Evolutionary conservation across 92 coral and sea anemone species (phyloP).

Genomic region (Epizoanthus scotinus): DNA sequence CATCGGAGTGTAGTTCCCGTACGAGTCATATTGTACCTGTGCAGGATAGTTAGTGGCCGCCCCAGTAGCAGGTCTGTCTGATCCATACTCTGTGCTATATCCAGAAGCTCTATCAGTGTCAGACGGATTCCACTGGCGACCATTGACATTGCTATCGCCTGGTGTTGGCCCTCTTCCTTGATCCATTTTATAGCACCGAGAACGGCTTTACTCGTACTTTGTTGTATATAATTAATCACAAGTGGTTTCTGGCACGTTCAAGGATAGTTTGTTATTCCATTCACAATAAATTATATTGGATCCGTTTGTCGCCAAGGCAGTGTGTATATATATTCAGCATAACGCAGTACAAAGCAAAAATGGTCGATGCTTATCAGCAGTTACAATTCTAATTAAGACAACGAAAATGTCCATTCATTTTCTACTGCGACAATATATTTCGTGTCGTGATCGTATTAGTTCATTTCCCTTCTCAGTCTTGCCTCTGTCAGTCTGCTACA

Average conservation of each 20-base stretch:
- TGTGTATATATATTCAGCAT: neutral
- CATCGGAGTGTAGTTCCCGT: constrained; percentile 8
- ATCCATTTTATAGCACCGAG: constrained; percentile 9
- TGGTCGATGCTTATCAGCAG: neutral
- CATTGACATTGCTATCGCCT: neutral
- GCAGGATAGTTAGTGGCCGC: neutral
- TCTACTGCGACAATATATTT: neutral
- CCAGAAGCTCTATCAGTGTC: neutral
- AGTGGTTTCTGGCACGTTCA: neutral
- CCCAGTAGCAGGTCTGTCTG: neutral
- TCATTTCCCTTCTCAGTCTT: neutral
- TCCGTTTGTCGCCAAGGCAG: neutral
- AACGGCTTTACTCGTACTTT: neutral
- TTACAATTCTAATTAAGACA: neutral
- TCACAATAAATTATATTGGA: neutral
- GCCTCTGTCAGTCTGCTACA: neutral
- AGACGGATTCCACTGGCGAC: neutral
- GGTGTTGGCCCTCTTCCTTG: neutral
- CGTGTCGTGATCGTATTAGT: neutral
- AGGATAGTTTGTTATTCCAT: neutral
- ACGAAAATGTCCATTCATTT: neutral
- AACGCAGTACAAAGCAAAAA: too few species aligned
- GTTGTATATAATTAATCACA: neutral
- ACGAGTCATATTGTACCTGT: constrained; percentile 18
- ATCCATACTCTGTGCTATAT: neutral